Percentiles rank a stretch among this genome's conserved stretches.
phyloP scores from a whole-genome alignment of 2,797 vertebrate species.

The Eulemur mongoz region DNA sequence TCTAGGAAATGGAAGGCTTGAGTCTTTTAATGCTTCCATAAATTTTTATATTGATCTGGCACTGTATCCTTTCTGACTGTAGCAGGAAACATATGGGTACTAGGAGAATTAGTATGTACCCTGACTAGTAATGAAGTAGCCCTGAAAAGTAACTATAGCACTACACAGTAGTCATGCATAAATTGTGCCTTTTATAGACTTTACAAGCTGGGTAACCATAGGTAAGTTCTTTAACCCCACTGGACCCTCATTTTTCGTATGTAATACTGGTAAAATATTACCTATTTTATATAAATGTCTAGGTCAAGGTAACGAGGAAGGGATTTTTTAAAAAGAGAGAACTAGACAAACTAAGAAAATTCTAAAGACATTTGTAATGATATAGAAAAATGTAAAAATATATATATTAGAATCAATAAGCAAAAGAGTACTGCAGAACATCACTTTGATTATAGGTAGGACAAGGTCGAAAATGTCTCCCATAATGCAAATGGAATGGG shows the following conservation, averaged over 20 bases:
- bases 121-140: neutral
- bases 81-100: neutral
- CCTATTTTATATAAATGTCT: neutral
- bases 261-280: neutral
- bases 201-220: neutral
- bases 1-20: neutral
- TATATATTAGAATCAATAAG: neutral
- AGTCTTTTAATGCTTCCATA: neutral
- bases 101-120: neutral
- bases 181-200: neutral
- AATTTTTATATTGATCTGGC: neutral
- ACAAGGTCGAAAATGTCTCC: neutral
- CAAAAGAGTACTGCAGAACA: neutral
- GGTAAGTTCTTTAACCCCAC: neutral
- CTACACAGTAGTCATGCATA: neutral
- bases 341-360: neutral
- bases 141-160: neutral
- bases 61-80: neutral
- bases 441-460: neutral
- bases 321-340: neutral
- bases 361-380: neutral
- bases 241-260: neutral
- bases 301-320: neutral
- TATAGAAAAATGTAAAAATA: neutral
- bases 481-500: neutral